Base-by-base conservation (phyloP, 2,888 invertebrate species). In the Meiosimyza platycephala region DNA sequence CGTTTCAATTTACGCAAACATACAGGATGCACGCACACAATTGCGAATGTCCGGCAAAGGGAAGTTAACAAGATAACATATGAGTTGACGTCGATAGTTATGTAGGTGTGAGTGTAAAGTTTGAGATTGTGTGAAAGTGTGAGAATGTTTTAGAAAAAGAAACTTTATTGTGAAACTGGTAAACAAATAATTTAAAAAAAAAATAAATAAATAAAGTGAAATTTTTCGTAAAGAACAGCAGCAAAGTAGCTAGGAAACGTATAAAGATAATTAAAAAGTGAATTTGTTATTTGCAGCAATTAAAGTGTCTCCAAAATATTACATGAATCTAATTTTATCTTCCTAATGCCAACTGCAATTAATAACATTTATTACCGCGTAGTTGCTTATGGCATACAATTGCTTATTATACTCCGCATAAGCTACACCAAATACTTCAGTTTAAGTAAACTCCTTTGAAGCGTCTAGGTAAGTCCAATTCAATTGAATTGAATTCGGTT, bases 1-100 rank as follows among this genome's bases (percentile, higher is more conserved):
- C 75, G 75, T 77, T 79, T 77, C 77, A 76, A 77, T 79, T 77
- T 76, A 74, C 77, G 71, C 76, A 47, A 62, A 73, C 69, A 51
- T 68, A 50, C n/a, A 72, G 62, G 70, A 66, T 54, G 33, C 71
- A 70, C 66, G 52, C 74, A 76, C 72, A 76, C 76, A 79, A 78
- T 78, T 79, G 78, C 68, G 74, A 62, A 75, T 75, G 76, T 77
- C 80, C 78, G 77, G 76, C 75, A 57, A 75, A 75, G 71, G 76
- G 72, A 74, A 77, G 72, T 74, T 59, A 76, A 74, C 76, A 72
- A 79, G 79, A 79, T 79, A 75, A 75, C 74, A 63, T 71, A 47
- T 71, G 59, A 73, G 66, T n/a, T 15, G n/a, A 60, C 59, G 33
- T 15, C 15, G 59, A 28, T 33, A 33, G 47, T 3, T n/a, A 48